Base-by-base conservation (phyloP, 1,140 invertebrate species). In the Drosophila sproati region DNA sequence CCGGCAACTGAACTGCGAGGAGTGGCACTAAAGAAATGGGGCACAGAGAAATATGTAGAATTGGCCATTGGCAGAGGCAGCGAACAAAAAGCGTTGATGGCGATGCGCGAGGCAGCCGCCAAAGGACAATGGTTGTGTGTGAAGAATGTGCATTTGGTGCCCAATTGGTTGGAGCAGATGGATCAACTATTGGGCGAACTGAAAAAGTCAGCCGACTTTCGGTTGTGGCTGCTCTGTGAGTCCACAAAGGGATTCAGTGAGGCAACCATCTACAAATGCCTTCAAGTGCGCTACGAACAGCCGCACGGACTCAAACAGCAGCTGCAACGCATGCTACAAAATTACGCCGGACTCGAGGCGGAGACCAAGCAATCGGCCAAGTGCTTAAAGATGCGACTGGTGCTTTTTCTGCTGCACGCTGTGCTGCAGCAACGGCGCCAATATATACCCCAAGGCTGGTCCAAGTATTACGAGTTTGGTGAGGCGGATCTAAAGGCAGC, bases 401-500 rank as follows among this genome's bases (percentile, higher is more conserved):
- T 93, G 0, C 67, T 92, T 5, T 93, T 93, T 29, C 75, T 93
- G 34, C 63, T 88, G 0, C 97, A 98, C 91, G 97, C 98, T 0
- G 94, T 98, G 4, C 92, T 98, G 20, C 97, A 98, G 91, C 98
- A 99, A 93, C 94, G 98, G 55, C 93, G 98, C 70, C 96, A 95
- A 72, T 98, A 95, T 89, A 97, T 98, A 77, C 97, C 94, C 0
- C 94, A 94, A 67, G 97, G 96, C 2, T 98, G 97, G 97, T 96
- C 95, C 0, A 97, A 96, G 91, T 96, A 95, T 91, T 99, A 99
- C 92, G 98, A 98, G 85, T 98, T 98, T 93, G 97, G 95, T 41
- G 95, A 96, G 74, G 94, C 96, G 1, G 98, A 99, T 93, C 93
- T 98, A 0, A 94, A 95, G 62, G 96, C 97, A 3, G 97, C 96